phyloP scores from a whole-genome alignment of 1,140 invertebrate species.

The Heliothis subflexa region DNA sequence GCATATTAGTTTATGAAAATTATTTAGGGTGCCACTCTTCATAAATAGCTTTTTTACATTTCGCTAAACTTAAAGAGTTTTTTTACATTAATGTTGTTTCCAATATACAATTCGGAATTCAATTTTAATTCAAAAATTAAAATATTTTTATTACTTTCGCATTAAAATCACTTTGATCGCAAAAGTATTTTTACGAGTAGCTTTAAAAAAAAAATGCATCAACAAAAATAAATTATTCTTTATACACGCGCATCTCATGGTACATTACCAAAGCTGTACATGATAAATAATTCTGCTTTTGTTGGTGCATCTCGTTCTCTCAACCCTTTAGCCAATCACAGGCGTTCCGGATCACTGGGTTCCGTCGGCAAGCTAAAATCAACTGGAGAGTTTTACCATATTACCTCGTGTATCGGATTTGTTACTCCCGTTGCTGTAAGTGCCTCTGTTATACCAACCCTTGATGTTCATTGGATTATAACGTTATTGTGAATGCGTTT shows the following conservation, averaged over 20 bases:
- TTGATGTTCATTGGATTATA: conserved; percentile 25
- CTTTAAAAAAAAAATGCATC: too few relatives aligned
- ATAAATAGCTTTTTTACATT: too few relatives aligned
- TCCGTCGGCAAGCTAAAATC: conserved; percentile 61
- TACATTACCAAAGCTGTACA: background rate
- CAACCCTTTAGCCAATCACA: conserved; percentile 73
- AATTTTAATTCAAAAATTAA: too few relatives aligned
- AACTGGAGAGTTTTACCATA: conserved; percentile 58
- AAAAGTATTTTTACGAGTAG: too few relatives aligned
- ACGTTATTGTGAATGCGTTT: conserved; percentile 2
- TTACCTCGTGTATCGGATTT: conserved; percentile 47
- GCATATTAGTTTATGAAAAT: too few relatives aligned
- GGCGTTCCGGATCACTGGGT: conserved; percentile 63
- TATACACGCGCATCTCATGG: background rate
- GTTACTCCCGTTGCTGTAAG: conserved; percentile 22
- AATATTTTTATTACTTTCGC: too few relatives aligned
- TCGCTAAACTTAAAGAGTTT: too few relatives aligned
- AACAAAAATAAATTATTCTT: too few relatives aligned
- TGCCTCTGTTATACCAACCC: conserved; percentile 2
- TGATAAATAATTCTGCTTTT: conserved; percentile 58
- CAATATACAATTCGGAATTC: too few relatives aligned
- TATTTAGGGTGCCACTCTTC: too few relatives aligned
- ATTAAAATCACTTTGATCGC: too few relatives aligned
- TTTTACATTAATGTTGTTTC: too few relatives aligned
- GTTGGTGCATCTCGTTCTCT: conserved; percentile 58